Percentiles rank a stretch among this genome's conserved stretches.
Evolutionary conservation across 2,888 invertebrate genomes (phyloP).

Genomic region (Junonia oenone): DNA sequence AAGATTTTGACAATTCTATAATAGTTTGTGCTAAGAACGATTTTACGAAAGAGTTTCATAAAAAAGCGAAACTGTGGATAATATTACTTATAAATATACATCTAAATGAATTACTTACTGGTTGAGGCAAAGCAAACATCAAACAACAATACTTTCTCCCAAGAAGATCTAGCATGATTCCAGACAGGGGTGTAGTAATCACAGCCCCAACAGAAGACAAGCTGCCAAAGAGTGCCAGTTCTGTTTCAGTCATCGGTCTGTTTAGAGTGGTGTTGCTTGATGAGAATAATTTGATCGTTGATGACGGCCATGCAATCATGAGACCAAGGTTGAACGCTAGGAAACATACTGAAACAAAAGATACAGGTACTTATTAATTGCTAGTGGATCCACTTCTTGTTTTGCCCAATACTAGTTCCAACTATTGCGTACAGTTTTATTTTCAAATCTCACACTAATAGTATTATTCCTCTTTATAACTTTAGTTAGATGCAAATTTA

Average conservation of each 20-base stretch:
- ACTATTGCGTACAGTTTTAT: too few relatives aligned
- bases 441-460: too few relatives aligned
- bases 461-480: too few relatives aligned
- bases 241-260: constrained; percentile 40
- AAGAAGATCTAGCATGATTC: constrained; percentile 40
- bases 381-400: too few relatives aligned
- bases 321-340: constrained; percentile 47
- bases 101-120: too few relatives aligned
- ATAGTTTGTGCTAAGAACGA: too few relatives aligned
- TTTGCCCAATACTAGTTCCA: too few relatives aligned
- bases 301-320: constrained; percentile 56
- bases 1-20: too few relatives aligned
- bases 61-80: too few relatives aligned
- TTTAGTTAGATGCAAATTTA: too few relatives aligned
- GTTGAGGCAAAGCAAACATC: constrained; percentile 30
- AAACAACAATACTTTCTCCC: constrained; percentile 41
- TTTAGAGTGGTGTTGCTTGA: constrained; percentile 41
- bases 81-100: too few relatives aligned
- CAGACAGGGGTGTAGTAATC: constrained; percentile 39
- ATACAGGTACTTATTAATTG: neutral
- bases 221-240: constrained; percentile 44
- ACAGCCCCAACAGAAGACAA: constrained; percentile 41
- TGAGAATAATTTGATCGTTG: constrained; percentile 48
- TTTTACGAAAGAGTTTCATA: too few relatives aligned
- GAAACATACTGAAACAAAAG: constrained; percentile 46